Percentiles rank a stretch among this genome's conserved stretches.
These are phyloP conservation scores for Platygyra sinensis DNA, from an alignment of 64 coral and sea anemone genomes.

Conservation along the genomic window DNA sequence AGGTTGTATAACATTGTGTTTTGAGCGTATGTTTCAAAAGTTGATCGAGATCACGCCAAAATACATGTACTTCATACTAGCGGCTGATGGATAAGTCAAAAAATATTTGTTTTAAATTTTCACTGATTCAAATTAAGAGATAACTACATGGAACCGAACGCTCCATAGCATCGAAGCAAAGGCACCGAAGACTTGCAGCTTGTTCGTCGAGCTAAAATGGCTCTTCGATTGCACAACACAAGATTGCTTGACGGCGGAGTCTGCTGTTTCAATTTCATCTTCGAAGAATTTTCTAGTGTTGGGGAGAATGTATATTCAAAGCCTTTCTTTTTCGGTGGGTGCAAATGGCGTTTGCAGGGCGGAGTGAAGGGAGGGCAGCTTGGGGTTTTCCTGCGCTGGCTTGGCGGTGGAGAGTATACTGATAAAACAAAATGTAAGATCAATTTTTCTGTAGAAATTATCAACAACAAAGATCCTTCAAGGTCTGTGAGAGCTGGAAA, in stretches of 20 bases:
- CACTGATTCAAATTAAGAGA: not conserved
- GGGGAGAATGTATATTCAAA: constrained; percentile 82
- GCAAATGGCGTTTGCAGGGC: constrained; percentile 86
- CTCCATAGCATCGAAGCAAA: not conserved
- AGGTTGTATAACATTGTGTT: constrained; percentile 16
- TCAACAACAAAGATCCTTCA: constrained; percentile 77
- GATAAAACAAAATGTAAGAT: constrained; percentile 90
- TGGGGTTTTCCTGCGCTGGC: constrained; percentile 83
- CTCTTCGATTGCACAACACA: constrained; percentile 84
- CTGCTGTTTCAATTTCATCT: constrained; percentile 80
- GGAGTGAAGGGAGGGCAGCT: constrained; percentile 81
- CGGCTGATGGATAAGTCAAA: constrained; percentile 20
- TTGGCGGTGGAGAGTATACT: constrained; percentile 72
- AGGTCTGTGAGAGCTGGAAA: constrained; percentile 74
- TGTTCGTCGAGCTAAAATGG: constrained; percentile 44
- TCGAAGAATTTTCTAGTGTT: constrained; percentile 86
- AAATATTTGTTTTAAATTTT: not conserved
- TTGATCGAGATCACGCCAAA: constrained; percentile 20
- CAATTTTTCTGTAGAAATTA: constrained; percentile 60
- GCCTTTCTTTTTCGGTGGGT: constrained; percentile 84
- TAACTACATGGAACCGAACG: not conserved
- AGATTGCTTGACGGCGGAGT: constrained; percentile 53
- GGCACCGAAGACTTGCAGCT: not conserved
- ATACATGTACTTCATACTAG: constrained; percentile 39
- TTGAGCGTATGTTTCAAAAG: constrained; percentile 35